These are phyloP conservation scores for Tapirus terrestris DNA, from an alignment of 2,113 vertebrate species.

Conservation along the genomic window DNA sequence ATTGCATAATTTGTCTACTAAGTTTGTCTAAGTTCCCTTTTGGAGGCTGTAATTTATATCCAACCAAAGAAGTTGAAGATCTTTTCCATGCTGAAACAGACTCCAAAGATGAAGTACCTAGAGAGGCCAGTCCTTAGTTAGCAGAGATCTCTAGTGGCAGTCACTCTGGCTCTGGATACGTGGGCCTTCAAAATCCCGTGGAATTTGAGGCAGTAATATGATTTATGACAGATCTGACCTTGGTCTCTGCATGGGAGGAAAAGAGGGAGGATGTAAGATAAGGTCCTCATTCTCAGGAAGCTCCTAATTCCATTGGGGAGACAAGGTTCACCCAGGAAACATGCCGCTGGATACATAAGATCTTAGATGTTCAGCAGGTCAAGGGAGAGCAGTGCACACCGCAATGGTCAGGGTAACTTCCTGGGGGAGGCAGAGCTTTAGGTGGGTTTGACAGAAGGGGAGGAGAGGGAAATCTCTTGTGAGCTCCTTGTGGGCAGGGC, in stretches of 20 bases:
- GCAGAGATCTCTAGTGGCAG: background rate
- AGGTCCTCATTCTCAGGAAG: background rate
- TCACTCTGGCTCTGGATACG: background rate
- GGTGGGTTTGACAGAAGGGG: background rate
- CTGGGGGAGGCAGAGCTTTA: background rate
- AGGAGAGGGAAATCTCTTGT: background rate
- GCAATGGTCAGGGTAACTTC: background rate
- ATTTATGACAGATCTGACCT: background rate
- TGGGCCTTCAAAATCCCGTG: background rate
- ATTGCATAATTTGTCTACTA: background rate
- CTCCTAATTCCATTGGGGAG: background rate
- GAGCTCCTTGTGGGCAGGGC: background rate
- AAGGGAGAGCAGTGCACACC: background rate
- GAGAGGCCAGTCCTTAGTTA: background rate
- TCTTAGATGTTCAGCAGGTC: background rate
- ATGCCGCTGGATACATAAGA: background rate
- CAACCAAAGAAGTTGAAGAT: background rate
- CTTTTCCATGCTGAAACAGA: background rate
- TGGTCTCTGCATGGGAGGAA: background rate
- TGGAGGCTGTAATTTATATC: background rate
- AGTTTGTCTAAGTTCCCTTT: background rate
- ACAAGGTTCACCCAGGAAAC: background rate
- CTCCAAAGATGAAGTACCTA: background rate
- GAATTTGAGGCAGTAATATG: background rate
- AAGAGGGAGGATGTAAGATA: background rate